Percentiles rank a stretch among this genome's conserved stretches.
phyloP scores from a whole-genome alignment of 1,140 invertebrate species.

The Hetaerina americana region DNA sequence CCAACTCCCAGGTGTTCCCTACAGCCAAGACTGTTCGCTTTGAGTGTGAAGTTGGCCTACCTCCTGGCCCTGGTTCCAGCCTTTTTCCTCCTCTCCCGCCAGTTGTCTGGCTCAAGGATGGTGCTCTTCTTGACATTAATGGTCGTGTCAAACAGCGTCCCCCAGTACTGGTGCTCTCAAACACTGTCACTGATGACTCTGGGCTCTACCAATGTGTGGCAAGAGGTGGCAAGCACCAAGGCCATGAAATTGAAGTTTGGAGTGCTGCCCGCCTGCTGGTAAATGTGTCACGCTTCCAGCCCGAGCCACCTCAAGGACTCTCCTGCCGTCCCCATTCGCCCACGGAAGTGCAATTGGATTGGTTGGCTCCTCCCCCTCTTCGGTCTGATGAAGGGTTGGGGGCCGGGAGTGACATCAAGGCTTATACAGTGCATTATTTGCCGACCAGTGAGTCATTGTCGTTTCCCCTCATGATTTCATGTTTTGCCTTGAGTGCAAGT shows the following conservation, averaged over 20 bases:
- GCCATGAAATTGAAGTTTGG: slow-evolving; percentile 32
- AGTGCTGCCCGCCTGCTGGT: slow-evolving; percentile 40
- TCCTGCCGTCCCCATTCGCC: slow-evolving; percentile 38
- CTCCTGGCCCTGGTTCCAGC: slow-evolving; percentile 43
- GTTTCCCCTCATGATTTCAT: not conserved
- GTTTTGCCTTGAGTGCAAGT: too few relatives aligned
- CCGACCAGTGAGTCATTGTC: slow-evolving; percentile 33
- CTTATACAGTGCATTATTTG: slow-evolving; percentile 48
- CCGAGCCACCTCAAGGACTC: slow-evolving; percentile 40
- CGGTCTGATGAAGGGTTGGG: slow-evolving; percentile 21
- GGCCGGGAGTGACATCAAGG: slow-evolving; percentile 34
- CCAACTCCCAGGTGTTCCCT: slow-evolving; percentile 40
- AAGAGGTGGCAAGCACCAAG: slow-evolving; percentile 16
- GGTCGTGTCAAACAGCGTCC: slow-evolving; percentile 40
- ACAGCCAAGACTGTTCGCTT: slow-evolving; percentile 53
- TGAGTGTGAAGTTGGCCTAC: slow-evolving; percentile 50
- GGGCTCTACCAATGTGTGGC: slow-evolving; percentile 67
- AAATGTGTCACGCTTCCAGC: slow-evolving; percentile 37
- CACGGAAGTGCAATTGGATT: slow-evolving; percentile 39
- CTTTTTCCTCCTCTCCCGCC: not conserved
- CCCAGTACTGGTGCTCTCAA: slow-evolving; percentile 45
- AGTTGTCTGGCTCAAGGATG: slow-evolving; percentile 55
- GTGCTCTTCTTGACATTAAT: slow-evolving; percentile 38
- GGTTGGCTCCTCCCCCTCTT: slow-evolving; percentile 31
- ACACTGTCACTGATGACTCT: slow-evolving; percentile 48